phyloP scores from a whole-genome alignment of 2,888 invertebrate species.

The Adela reaumurella region DNA sequence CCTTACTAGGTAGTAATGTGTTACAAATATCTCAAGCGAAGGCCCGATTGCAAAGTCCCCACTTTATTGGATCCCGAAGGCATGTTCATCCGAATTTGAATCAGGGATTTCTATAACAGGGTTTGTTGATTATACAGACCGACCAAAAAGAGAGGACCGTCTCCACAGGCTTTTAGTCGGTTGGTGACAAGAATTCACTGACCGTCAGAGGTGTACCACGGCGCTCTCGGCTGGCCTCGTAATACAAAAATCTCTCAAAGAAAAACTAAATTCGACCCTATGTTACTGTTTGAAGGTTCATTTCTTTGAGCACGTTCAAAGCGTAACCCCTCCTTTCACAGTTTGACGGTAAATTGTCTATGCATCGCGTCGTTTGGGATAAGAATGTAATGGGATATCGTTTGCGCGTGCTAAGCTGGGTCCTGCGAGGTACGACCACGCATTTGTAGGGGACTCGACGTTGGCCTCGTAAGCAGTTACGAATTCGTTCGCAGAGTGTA shows the following conservation, averaged over 20 bases:
- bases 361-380: conserved; percentile 1
- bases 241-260: too few relatives aligned
- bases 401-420: background rate
- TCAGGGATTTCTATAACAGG: conserved; percentile 1
- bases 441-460: background rate
- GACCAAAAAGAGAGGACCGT: background rate
- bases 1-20: too few relatives aligned
- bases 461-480: background rate
- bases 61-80: background rate
- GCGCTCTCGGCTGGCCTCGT: background rate
- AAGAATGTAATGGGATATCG: background rate
- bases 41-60: too few relatives aligned
- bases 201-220: background rate
- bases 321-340: too few relatives aligned
- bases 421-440: background rate
- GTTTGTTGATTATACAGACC: conserved; percentile 1
- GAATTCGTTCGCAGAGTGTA: background rate
- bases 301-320: too few relatives aligned
- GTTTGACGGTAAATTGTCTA: background rate
- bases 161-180: background rate
- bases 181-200: background rate
- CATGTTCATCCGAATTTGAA: background rate
- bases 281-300: too few relatives aligned
- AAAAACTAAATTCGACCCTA: too few relatives aligned
- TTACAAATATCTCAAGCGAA: too few relatives aligned